These are phyloP conservation scores for Portevinia maculata DNA, from an alignment of 2,888 invertebrate species.

Conservation along the genomic window DNA sequence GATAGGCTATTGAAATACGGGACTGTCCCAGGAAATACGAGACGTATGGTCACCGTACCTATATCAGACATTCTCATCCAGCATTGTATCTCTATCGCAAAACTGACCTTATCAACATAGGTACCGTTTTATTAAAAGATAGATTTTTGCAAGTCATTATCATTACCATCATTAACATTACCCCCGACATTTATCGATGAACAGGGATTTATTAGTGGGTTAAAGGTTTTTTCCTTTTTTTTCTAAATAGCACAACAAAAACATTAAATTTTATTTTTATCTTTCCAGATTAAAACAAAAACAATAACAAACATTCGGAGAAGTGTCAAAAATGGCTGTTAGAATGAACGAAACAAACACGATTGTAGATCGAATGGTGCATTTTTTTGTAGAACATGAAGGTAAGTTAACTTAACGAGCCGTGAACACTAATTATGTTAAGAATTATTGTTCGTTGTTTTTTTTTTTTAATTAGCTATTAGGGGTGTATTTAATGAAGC, in stretches of 20 bases:
- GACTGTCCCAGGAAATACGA: too few relatives aligned
- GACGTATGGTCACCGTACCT: too few relatives aligned
- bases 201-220: too few relatives aligned
- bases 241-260: neutral
- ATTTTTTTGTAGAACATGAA: constrained; percentile 82
- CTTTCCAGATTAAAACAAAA: constrained; percentile 34
- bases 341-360: constrained; percentile 81
- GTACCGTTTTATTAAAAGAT: neutral
- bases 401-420: constrained; percentile 76
- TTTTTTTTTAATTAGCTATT: neutral
- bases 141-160: constrained; percentile 6
- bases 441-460: neutral
- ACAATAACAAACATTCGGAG: constrained; percentile 8
- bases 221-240: neutral
- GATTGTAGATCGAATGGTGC: constrained; percentile 81
- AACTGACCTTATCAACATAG: constrained; percentile 23
- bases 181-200: constrained; percentile 24
- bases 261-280: constrained; percentile 8
- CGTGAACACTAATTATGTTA: neutral
- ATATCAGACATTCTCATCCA: too few relatives aligned
- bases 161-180: constrained; percentile 6
- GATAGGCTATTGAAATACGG: too few relatives aligned
- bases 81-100: neutral
- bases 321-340: constrained; percentile 77
- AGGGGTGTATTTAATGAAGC: neutral